Evolutionary conservation across 2,888 invertebrate genomes (phyloP).

Genomic region (Disparrhopalites patrizii): DNA sequence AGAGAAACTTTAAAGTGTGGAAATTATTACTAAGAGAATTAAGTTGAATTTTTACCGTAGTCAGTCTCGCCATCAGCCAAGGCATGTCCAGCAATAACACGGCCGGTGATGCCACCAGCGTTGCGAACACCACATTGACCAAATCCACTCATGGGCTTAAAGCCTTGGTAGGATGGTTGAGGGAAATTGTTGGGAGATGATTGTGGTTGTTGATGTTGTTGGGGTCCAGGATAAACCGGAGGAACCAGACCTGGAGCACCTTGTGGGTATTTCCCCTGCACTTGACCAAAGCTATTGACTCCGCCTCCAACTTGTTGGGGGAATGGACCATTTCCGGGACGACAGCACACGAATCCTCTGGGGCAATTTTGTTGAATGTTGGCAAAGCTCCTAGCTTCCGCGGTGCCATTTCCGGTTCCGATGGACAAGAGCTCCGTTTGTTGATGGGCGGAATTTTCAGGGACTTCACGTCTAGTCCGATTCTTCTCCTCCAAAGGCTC

Average conservation of each 20-base stretch:
- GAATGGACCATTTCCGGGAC: constrained; percentile 30
- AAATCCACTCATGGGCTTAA: constrained; percentile 23
- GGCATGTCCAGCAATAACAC: constrained; percentile 61
- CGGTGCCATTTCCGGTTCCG: constrained; percentile 33
- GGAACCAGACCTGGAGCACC: constrained; percentile 16
- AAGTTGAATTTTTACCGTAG: constrained; percentile 23
- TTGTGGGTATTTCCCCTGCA: constrained; percentile 26
- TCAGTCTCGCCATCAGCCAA: constrained; percentile 30
- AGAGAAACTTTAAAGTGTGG: too few relatives aligned
- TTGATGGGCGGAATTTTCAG: not conserved
- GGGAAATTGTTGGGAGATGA: too few relatives aligned
- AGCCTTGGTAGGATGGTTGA: constrained; percentile 12
- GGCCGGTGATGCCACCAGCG: constrained; percentile 82
- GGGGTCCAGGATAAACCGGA: constrained; percentile 1
- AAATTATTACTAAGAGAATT: too few relatives aligned
- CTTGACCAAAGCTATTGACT: constrained; percentile 11
- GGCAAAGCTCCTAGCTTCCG: constrained; percentile 21
- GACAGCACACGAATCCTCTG: constrained; percentile 37
- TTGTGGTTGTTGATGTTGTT: too few relatives aligned
- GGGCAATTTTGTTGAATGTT: constrained; percentile 9
- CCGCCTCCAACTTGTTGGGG: not conserved
- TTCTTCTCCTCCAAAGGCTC: not conserved
- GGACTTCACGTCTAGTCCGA: constrained; percentile 33
- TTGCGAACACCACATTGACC: constrained; percentile 77
- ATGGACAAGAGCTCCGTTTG: not conserved